phyloP scores from a whole-genome alignment of 2,113 vertebrate species.

The Pardalotus punctatus region DNA sequence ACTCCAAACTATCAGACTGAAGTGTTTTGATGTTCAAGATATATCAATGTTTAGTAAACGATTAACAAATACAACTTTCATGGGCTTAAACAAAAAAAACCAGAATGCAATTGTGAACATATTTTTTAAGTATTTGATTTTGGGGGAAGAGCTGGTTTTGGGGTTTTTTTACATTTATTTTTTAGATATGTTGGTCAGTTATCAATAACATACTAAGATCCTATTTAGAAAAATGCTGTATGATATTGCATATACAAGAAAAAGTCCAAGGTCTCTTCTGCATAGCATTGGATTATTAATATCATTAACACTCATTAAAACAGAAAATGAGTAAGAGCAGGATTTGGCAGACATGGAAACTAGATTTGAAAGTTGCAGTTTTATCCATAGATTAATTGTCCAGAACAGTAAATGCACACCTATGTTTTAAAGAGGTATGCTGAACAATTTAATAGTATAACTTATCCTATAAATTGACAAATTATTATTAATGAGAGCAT shows the following conservation, averaged over 20 bases:
- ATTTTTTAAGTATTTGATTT: neutral
- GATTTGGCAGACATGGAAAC: neutral
- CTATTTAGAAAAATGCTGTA: neutral
- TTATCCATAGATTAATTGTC: neutral
- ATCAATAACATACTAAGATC: neutral
- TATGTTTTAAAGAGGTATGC: neutral
- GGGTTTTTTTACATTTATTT: neutral
- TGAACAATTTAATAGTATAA: neutral
- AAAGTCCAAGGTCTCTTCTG: neutral
- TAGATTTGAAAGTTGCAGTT: neutral
- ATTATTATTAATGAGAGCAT: constrained; percentile 51
- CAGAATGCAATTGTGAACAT: neutral
- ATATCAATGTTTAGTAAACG: neutral
- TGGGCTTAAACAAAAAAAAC: neutral
- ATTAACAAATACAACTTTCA: neutral
- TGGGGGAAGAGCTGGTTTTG: neutral
- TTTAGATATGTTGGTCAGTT: neutral
- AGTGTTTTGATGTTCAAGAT: neutral
- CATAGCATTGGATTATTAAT: neutral
- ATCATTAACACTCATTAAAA: neutral
- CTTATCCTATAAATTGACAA: neutral
- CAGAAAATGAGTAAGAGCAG: neutral
- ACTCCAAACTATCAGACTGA: neutral
- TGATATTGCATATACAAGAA: neutral
- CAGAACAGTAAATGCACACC: neutral